Percentiles rank a stretch among this genome's conserved stretches.
phyloP scores from a whole-genome alignment of 2,113 vertebrate species.

The Cephalopholis sonnerati region DNA sequence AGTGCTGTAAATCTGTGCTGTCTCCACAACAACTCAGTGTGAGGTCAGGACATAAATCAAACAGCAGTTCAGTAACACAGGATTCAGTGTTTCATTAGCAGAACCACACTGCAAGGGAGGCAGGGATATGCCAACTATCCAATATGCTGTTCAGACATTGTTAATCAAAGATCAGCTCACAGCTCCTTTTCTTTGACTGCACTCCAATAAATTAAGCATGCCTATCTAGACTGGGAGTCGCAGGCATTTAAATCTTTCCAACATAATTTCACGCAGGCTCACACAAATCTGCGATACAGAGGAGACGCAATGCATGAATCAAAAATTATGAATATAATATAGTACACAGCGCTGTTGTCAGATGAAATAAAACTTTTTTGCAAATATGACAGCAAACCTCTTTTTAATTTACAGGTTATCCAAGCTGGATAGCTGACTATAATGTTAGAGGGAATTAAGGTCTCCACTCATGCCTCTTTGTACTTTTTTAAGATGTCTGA shows the following conservation, averaged over 20 bases:
- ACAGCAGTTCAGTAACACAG: not conserved
- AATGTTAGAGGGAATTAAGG: not conserved
- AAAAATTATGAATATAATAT: constrained; percentile 3
- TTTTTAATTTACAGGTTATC: not conserved
- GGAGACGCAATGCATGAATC: not conserved
- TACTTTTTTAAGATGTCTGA: not conserved
- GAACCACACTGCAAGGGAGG: not conserved
- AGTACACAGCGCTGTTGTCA: not conserved
- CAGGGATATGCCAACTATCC: constrained; percentile 22
- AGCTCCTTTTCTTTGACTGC: constrained; percentile 32
- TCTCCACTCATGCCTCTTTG: not conserved
- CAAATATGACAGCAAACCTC: not conserved
- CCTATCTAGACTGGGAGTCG: constrained; percentile 21
- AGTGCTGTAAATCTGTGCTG: constrained; percentile 38
- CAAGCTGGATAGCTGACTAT: not conserved
- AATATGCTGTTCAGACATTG: constrained; percentile 4
- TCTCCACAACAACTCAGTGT: constrained; percentile 8
- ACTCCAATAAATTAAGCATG: constrained; percentile 44
- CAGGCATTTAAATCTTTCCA: constrained; percentile 20
- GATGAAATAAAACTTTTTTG: constrained; percentile 5
- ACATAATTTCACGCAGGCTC: constrained; percentile 30
- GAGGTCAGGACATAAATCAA: constrained; percentile 49
- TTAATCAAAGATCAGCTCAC: constrained; percentile 54
- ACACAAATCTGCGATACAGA: not conserved
- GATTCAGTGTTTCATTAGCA: constrained; percentile 34